Conservation (phyloP, 2,888 invertebrate species). For the Volucella zonaria region DNA sequence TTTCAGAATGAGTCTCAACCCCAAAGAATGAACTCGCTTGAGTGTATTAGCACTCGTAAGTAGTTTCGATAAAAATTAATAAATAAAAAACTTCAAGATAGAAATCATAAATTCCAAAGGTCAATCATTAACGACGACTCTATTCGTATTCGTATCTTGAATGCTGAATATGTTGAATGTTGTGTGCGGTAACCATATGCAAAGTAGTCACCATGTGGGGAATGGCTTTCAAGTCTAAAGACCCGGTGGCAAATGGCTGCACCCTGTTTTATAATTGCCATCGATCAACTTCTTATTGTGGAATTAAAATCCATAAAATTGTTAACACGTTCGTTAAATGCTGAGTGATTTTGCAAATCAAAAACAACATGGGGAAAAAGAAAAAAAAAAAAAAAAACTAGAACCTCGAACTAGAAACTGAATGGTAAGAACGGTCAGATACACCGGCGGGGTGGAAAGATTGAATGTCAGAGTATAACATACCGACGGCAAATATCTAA, state of each 20-base stretch:
- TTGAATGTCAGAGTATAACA: slow-evolving; percentile 65
- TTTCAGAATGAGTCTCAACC: slow-evolving; percentile 36
- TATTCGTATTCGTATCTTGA: neutral
- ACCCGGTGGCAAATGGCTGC: slow-evolving; percentile 30
- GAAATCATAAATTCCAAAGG: slow-evolving; percentile 43
- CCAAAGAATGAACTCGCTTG: slow-evolving; percentile 17
- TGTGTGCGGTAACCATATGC: slow-evolving; percentile 13
- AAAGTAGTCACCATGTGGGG: slow-evolving; percentile 39
- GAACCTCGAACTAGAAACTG: slow-evolving; percentile 28
- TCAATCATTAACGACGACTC: slow-evolving; percentile 29
- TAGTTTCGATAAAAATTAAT: slow-evolving; percentile 39
- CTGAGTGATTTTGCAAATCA: slow-evolving; percentile 65
- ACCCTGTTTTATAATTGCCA: slow-evolving; percentile 71
- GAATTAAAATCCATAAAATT: slow-evolving; percentile 72
- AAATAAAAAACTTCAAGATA: slow-evolving; percentile 22
- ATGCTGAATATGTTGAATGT: no score
- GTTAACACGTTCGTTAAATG: slow-evolving; percentile 72
- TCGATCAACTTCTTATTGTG: slow-evolving; percentile 70
- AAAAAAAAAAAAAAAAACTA: slow-evolving; percentile 23
- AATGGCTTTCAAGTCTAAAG: slow-evolving; percentile 18
- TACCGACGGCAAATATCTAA: slow-evolving; percentile 63
- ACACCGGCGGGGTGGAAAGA: slow-evolving; percentile 31
- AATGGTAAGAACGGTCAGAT: neutral
- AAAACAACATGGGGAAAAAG: neutral
- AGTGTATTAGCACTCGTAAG: neutral